A percentile compares a stretch with the other conserved stretches of the same genome.
These are phyloP conservation scores for Myotis vivesi DNA, from an alignment of 2,797 vertebrate genomes.

Conservation along the genomic window DNA sequence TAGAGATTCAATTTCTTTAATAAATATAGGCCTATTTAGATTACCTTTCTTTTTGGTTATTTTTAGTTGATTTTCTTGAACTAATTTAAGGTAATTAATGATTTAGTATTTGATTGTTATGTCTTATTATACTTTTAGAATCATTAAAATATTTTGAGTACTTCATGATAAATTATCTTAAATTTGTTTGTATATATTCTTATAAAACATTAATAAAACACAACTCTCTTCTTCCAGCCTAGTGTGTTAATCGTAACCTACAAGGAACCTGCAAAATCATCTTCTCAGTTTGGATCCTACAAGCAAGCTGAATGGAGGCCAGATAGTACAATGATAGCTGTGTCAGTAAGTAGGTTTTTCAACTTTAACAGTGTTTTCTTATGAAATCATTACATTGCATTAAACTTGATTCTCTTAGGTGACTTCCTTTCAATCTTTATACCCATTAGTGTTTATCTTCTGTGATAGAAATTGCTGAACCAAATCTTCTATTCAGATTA, in stretches of 20 bases:
- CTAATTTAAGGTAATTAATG: background rate
- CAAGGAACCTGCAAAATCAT: constrained; percentile 93
- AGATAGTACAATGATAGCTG: constrained; percentile 96
- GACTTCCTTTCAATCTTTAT: background rate
- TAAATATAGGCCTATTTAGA: background rate
- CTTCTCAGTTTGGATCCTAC: constrained; percentile 94
- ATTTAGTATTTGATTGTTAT: background rate
- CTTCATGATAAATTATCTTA: constrained; percentile 34
- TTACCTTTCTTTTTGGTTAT: background rate
- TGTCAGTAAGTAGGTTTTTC: constrained; percentile 90
- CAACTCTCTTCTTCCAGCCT: constrained; percentile 86
- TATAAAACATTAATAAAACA: constrained; percentile 47
- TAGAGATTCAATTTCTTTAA: background rate
- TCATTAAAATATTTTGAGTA: constrained; percentile 24
- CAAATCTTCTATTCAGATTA: background rate
- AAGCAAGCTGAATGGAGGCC: constrained; percentile 95
- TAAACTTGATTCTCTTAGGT: constrained; percentile 38
- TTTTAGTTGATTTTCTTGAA: constrained; percentile 29
- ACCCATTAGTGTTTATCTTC: background rate
- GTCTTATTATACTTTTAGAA: background rate
- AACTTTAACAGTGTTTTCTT: constrained; percentile 26
- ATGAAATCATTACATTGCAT: constrained; percentile 8
- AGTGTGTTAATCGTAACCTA: constrained; percentile 97
- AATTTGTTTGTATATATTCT: constrained; percentile 45
- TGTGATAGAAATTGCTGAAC: background rate